Conservation (phyloP, 2,113 vertebrate genomes). For the Cacatua alba region DNA sequence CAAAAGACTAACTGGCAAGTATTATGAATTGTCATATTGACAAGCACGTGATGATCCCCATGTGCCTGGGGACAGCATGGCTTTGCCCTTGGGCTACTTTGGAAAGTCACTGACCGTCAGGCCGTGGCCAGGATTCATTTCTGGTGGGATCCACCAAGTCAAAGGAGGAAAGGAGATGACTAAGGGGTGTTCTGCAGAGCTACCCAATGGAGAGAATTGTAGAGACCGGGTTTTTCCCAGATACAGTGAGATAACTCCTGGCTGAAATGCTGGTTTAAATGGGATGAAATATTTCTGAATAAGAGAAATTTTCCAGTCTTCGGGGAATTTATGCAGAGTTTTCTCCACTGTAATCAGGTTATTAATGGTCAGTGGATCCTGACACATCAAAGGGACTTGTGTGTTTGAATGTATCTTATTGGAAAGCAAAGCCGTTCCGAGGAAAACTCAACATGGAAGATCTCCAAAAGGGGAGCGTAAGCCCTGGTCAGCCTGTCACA, state of each 20-base stretch:
- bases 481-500: background rate
- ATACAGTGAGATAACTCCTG: background rate
- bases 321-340: background rate
- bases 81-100: background rate
- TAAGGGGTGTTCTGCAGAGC: background rate
- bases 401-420: background rate
- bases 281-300: background rate
- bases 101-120: rapidly evolving
- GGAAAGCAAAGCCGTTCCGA: background rate
- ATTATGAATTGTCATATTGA: rapidly evolving
- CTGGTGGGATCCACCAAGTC: background rate
- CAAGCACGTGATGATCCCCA: rapidly evolving
- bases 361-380: background rate
- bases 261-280: background rate
- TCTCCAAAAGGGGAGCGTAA: rapidly evolving
- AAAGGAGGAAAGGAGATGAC: background rate
- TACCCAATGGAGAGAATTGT: background rate
- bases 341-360: background rate
- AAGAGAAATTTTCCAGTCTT: background rate
- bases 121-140: background rate
- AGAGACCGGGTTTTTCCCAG: rapidly evolving
- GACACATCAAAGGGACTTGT: background rate
- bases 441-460: background rate
- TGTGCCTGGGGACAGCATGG: background rate
- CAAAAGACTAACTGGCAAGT: background rate